Percentiles rank a stretch among this genome's conserved stretches.
phyloP scores from a whole-genome alignment of 2,888 invertebrate genomes.

The Chaetoderma sp. region DNA sequence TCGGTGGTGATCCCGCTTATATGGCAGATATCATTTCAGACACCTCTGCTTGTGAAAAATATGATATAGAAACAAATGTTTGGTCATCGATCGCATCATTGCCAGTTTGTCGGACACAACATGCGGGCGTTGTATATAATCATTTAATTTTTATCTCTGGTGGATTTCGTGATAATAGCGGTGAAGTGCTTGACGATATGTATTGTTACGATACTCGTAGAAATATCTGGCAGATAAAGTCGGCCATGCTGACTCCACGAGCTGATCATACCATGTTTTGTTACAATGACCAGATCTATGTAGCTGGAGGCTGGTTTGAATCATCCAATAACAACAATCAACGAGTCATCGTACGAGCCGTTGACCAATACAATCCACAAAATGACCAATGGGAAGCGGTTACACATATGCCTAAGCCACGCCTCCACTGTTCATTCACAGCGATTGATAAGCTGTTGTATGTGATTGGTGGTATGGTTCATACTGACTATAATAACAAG shows the following conservation, averaged over 20 bases:
- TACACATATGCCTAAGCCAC: constrained; percentile 76
- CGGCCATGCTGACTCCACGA: constrained; percentile 50
- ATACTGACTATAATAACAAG: constrained; percentile 78
- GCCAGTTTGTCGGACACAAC: constrained; percentile 55
- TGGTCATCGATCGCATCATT: constrained; percentile 51
- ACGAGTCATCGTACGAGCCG: constrained; percentile 75
- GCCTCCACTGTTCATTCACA: constrained; percentile 79
- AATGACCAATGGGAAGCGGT: constrained; percentile 76
- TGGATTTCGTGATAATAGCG: constrained; percentile 73
- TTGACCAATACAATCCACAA: constrained; percentile 77
- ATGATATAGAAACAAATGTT: constrained; percentile 42
- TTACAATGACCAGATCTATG: constrained; percentile 44
- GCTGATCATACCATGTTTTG: constrained; percentile 60
- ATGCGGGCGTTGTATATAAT: constrained; percentile 53
- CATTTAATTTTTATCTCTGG: constrained; percentile 71
- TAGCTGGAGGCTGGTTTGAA: constrained; percentile 70
- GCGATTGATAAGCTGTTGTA: constrained; percentile 76
- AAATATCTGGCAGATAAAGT: constrained; percentile 46
- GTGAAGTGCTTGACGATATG: constrained; percentile 70
- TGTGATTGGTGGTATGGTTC: constrained; percentile 79
- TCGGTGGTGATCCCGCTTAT: constrained; percentile 74
- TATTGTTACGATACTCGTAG: constrained; percentile 46
- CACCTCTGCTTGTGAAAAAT: constrained; percentile 53
- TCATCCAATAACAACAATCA: constrained; percentile 68
- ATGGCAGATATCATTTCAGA: constrained; percentile 41